These are phyloP conservation scores for Sciurus carolinensis DNA, from an alignment of 2,797 vertebrate genomes.

Conservation along the genomic window DNA sequence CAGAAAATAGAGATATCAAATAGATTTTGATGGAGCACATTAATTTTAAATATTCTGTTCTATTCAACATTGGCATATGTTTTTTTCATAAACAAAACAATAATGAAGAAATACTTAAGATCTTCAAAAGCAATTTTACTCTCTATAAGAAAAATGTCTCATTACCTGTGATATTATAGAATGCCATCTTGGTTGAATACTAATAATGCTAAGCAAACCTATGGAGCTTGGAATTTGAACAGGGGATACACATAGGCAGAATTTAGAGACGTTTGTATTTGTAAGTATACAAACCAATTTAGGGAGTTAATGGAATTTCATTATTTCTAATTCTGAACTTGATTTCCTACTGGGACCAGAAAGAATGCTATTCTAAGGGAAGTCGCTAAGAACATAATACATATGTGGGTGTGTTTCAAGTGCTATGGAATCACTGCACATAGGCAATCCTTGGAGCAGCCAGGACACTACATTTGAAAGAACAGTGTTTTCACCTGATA, in stretches of 20 bases:
- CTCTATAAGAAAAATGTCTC: slow-evolving; percentile 27
- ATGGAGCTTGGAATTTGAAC: slow-evolving; percentile 49
- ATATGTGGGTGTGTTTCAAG: neutral
- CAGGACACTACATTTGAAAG: slow-evolving; percentile 41
- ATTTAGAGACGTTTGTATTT: slow-evolving; percentile 69
- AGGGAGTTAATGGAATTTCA: slow-evolving; percentile 59
- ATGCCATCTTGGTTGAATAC: neutral
- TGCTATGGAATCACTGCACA: slow-evolving; percentile 17
- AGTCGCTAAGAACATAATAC: slow-evolving; percentile 49
- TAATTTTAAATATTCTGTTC: slow-evolving; percentile 39
- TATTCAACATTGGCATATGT: neutral
- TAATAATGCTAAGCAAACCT: slow-evolving; percentile 54
- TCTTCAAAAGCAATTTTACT: slow-evolving; percentile 9
- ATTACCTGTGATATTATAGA: slow-evolving; percentile 14
- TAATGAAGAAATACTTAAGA: slow-evolving; percentile 34
- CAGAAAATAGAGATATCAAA: slow-evolving; percentile 36
- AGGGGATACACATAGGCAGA: slow-evolving; percentile 2
- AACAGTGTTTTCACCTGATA: slow-evolving; percentile 34
- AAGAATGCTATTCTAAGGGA: slow-evolving; percentile 68
- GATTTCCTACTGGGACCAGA: slow-evolving; percentile 19
- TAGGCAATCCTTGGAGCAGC: neutral
- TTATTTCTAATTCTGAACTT: slow-evolving; percentile 65
- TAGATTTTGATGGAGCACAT: neutral
- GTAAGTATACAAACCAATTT: slow-evolving; percentile 51
- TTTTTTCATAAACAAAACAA: slow-evolving; percentile 4